Evolutionary conservation across 2,888 invertebrate species (phyloP).

Genomic region (Euzophera pinguis): DNA sequence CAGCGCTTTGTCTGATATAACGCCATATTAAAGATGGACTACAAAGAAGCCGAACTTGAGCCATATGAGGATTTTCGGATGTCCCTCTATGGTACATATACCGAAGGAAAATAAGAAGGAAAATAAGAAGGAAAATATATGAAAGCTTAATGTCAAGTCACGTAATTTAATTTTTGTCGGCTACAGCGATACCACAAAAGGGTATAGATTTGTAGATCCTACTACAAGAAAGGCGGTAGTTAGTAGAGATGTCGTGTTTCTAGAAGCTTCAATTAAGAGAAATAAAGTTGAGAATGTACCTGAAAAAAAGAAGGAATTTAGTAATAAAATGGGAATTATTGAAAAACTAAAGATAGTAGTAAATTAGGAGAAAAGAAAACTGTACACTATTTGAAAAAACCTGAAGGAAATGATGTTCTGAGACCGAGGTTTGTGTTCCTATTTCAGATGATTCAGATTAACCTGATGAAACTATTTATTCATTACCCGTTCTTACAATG

Average conservation of each 20-base stretch:
- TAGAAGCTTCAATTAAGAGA: not conserved
- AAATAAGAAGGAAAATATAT: too few relatives aligned
- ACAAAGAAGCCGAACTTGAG: constrained; percentile 12
- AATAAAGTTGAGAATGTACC: not conserved
- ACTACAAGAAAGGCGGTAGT: not conserved
- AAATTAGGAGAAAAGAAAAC: constrained; percentile 9
- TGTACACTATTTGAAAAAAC: constrained; percentile 13
- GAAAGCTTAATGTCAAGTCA: not conserved
- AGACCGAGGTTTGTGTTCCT: constrained; percentile 8
- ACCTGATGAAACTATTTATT: constrained; percentile 10
- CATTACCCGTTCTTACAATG: constrained; percentile 8
- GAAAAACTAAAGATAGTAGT: not conserved
- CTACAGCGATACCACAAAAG: not conserved
- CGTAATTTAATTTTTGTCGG: not conserved
- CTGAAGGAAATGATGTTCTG: constrained; percentile 4
- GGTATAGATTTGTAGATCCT: not conserved
- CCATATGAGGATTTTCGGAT: constrained; percentile 42
- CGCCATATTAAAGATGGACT: constrained; percentile 13
- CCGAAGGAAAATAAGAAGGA: not conserved
- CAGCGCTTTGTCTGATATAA: not conserved
- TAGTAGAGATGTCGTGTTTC: not conserved
- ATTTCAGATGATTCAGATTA: constrained; percentile 12
- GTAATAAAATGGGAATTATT: constrained; percentile 9
- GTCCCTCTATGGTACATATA: constrained; percentile 3
- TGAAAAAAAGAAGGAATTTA: not conserved